phyloP scores from a whole-genome alignment of 2,113 vertebrate genomes.

The Orthonyx spaldingii region DNA sequence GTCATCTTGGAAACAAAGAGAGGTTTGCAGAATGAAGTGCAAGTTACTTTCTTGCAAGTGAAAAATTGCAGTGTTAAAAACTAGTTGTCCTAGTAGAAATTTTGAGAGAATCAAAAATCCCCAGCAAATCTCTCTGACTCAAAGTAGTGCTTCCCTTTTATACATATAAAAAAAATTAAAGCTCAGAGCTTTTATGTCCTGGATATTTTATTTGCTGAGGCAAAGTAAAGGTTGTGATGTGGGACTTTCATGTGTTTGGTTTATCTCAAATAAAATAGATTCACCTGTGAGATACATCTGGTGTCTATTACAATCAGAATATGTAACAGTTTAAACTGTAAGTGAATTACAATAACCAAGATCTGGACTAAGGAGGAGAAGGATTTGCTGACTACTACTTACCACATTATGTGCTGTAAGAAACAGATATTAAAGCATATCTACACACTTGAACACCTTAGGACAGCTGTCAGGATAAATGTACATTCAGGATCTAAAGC shows the following conservation, averaged over 20 bases:
- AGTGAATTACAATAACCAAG: background rate
- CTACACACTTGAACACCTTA: background rate
- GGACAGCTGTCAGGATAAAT: background rate
- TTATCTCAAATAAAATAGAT: background rate
- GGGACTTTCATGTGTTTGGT: background rate
- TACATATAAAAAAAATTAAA: background rate
- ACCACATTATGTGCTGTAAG: background rate
- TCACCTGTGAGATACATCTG: background rate
- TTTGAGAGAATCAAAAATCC: background rate
- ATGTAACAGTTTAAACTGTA: background rate
- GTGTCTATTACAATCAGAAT: background rate
- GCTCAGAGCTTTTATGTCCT: background rate
- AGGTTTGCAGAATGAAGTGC: background rate
- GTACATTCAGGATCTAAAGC: background rate
- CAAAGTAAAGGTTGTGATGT: background rate
- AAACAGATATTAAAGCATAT: background rate
- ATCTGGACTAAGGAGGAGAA: background rate
- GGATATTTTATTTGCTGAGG: background rate
- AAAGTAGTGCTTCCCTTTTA: background rate
- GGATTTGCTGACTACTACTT: background rate
- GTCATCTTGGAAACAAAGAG: background rate
- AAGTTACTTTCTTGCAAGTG: background rate
- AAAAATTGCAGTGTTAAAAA: background rate
- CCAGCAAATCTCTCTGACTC: background rate
- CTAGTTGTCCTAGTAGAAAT: background rate